Base-by-base conservation (phyloP, 2,888 invertebrate species). In the Dynastes tityus region DNA sequence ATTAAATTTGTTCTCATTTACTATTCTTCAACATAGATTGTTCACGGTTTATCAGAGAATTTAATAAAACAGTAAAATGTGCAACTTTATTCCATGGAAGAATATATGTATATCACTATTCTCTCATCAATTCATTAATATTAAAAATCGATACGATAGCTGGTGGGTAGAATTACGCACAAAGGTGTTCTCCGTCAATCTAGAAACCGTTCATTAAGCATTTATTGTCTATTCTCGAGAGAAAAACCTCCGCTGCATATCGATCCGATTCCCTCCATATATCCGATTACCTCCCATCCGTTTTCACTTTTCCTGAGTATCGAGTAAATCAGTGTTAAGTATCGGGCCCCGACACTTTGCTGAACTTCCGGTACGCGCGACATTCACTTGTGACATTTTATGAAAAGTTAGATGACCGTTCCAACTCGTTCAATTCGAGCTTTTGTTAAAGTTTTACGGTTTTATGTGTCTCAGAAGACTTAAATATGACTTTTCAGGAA, bases 211-310 rank as follows among this genome's bases (percentile, higher is more conserved):
- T 63, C 63, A 63, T 63, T 63, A 63, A 29, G 63, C 27, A 32
- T 32, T 63, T 29, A 32, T 63, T 63, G 63, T 63, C 32, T 32
- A 29, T 27, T 32, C 63, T 2, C 63, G 29, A 32, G 29, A 63
- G 29, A 63, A 63, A 29, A 63, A 63, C 63, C 55, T 55, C 55
- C 29, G 63, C n/a, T 63, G 29, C 63, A 63, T 63, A 63, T 63
- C 63, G 63, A 63, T 63, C 13, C 63, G 63, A 63, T 63, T 55
- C 22, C 22, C 63, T 1, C 32, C 9, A 9, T 13, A 29, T 63
- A 63, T 32, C 63, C 63, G 63, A 63, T 63, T 63, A 63, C 13
- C 11, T 32, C 32, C 27, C 63, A 63, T 63, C 29, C 63, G 63
- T 63, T 63, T 63, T 63, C 63, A 63, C 63, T 63, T 63, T 63